phyloP scores from a whole-genome alignment of 2,888 invertebrate genomes.

The Drosophila hamatofila region DNA sequence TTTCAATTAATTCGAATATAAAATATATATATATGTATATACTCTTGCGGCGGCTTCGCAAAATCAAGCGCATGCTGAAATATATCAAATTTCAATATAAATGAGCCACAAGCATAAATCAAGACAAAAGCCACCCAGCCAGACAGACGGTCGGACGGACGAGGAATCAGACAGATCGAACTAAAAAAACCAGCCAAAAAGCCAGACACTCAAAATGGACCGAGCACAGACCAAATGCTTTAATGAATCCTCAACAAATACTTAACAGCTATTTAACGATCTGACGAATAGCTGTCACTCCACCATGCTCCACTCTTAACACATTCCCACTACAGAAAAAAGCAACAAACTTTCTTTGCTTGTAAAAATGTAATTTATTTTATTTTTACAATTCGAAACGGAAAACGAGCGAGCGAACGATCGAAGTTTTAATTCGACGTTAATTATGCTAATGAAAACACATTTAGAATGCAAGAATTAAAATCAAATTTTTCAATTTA shows the following conservation, averaged over 20 bases:
- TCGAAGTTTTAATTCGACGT: constrained; percentile 69
- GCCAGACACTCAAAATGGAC: constrained; percentile 41
- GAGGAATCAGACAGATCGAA: constrained; percentile 7
- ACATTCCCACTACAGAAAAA: not conserved
- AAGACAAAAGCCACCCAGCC: constrained; percentile 53
- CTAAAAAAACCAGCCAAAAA: constrained; percentile 36
- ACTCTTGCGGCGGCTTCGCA: constrained; percentile 66
- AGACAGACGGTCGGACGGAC: constrained; percentile 7
- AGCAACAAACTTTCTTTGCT: constrained; percentile 54
- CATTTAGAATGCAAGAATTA: constrained; percentile 82
- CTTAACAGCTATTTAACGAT: constrained; percentile 56
- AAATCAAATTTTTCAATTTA: constrained; percentile 83
- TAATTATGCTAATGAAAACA: constrained; percentile 84
- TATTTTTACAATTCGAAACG: constrained; percentile 59
- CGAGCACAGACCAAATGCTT: constrained; percentile 40
- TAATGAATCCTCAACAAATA: constrained; percentile 46
- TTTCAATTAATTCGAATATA: constrained; percentile 79
- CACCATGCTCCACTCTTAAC: not conserved
- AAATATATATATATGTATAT: constrained; percentile 71
- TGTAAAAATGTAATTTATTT: constrained; percentile 72
- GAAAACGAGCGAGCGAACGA: constrained; percentile 36
- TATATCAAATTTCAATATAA: constrained; percentile 80
- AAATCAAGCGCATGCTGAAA: constrained; percentile 70
- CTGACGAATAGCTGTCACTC: constrained; percentile 74
- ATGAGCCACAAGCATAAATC: constrained; percentile 76